Conservation (phyloP, 1,140 invertebrate genomes). For the Acromyrmex charruanus region DNA sequence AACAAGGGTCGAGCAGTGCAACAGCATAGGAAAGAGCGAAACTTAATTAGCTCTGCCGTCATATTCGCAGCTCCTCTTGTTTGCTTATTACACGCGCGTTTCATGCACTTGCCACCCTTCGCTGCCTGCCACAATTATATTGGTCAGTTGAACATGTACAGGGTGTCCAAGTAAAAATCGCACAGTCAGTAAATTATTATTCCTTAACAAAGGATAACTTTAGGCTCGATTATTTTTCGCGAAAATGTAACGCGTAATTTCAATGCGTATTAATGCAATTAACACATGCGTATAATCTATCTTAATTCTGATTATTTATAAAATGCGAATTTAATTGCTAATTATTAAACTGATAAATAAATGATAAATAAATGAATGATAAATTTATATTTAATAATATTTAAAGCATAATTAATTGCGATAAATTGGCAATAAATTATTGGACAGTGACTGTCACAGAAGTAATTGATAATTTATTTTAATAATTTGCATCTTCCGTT, state of each 20-base stretch:
- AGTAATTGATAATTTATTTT: constrained; percentile 28
- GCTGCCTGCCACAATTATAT: not conserved
- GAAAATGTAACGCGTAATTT: not conserved
- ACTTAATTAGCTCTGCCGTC: constrained; percentile 70
- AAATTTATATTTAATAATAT: not conserved
- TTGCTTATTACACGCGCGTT: constrained; percentile 67
- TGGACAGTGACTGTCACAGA: not conserved
- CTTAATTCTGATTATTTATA: not conserved
- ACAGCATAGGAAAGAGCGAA: constrained; percentile 69
- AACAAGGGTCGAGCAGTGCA: constrained; percentile 37
- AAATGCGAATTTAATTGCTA: constrained; percentile 6
- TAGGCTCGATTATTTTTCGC: not conserved
- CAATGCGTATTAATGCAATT: not conserved
- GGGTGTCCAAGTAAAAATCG: not conserved
- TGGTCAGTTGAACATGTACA: not conserved
- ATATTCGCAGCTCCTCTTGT: constrained; percentile 63
- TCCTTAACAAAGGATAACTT: not conserved
- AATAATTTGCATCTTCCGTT: not conserved
- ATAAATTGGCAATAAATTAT: constrained; percentile 17
- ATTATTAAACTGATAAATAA: not conserved
- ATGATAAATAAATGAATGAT: not conserved
- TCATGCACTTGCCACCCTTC: constrained; percentile 52
- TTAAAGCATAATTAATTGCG: constrained; percentile 26
- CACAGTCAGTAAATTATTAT: not conserved
- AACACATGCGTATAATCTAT: not conserved